Base-by-base conservation (phyloP, 2,888 invertebrate species). In the Troides helena region DNA sequence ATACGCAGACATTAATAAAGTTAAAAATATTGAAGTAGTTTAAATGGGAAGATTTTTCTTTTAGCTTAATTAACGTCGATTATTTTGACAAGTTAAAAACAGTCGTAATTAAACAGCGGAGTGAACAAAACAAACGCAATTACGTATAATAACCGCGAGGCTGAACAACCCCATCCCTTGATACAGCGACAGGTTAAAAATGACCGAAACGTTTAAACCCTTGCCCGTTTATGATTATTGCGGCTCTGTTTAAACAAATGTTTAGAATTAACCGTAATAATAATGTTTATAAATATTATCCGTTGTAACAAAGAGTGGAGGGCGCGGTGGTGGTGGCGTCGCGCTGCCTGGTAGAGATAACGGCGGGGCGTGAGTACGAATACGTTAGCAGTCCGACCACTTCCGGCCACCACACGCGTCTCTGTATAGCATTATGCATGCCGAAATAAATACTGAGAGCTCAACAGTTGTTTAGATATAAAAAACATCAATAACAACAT, bases 341-440 rank as follows among this genome's bases (percentile, higher is more conserved):
- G 63, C 80, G 75, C 85, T 88, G 88, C 74, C 75, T 73, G 72
- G 71, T 68, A 72, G 74, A 77, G 90, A 90, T 90, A 90, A 86
- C 81, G 63, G 73, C 73, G 74, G 77, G 71, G 78, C 90, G 90
- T 90, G 90, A 77, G 81, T 72, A 68, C 74, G 89, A 88, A 90
- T 90, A 88, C 79, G 87, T 89, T 89, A 89, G 79, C 80, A 77
- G 82, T 79, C 78, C 78, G 78, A 76, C 83, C 81, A 84, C 81
- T 84, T 86, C 85, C 80, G 77, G 81, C 81, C 81, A 80, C 81
- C 79, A 78, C 74, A 76, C 72, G 71, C 71, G 70, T 79, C 80
- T 78, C 56, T 61, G n/a, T 3, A 21, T 21, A 10, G 56, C 46
- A 1, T 12, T 46, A 46, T 46, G 14, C 46, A 46, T 12, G 0